Conservation (phyloP, 2,888 invertebrate species). For the Luffia ferchaultella region DNA sequence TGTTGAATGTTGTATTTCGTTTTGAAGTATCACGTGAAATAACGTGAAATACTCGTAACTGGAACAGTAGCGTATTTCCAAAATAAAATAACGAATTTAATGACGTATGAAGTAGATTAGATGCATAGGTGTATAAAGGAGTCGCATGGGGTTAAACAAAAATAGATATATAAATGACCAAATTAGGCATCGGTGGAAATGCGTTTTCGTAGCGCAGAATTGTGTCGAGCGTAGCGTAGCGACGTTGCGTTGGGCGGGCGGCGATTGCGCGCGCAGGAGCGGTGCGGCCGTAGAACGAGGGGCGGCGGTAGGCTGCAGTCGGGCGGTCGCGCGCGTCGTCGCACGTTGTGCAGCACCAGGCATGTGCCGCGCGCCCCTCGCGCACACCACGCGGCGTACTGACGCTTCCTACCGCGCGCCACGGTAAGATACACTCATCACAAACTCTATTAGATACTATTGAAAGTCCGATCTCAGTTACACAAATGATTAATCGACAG, state of each 20-base stretch:
- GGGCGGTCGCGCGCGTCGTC: constrained; percentile 29
- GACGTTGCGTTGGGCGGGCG: constrained; percentile 4
- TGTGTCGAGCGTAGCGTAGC: background rate
- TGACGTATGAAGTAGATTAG: too few species aligned
- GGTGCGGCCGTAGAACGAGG: constrained; percentile 25
- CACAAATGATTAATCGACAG: too few species aligned
- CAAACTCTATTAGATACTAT: too few species aligned
- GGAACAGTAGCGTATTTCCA: too few species aligned
- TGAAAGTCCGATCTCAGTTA: too few species aligned
- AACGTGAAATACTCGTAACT: too few species aligned
- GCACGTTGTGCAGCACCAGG: background rate
- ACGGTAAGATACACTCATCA: constrained; percentile 45
- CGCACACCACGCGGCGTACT: constrained; percentile 26
- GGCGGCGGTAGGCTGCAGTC: constrained; percentile 25
- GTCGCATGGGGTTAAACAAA: too few species aligned
- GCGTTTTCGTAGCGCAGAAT: constrained; percentile 2
- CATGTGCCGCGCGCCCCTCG: constrained; percentile 3
- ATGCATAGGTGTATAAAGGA: too few species aligned
- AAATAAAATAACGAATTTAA: too few species aligned
- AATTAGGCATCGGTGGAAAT: constrained; percentile 2
- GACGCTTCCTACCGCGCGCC: constrained; percentile 48
- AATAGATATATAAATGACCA: too few species aligned
- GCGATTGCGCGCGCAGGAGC: constrained; percentile 26
- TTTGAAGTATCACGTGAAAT: too few species aligned
- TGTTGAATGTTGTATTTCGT: too few species aligned